Conservation (phyloP, 2,888 invertebrate genomes). For the Noctua pronuba region DNA sequence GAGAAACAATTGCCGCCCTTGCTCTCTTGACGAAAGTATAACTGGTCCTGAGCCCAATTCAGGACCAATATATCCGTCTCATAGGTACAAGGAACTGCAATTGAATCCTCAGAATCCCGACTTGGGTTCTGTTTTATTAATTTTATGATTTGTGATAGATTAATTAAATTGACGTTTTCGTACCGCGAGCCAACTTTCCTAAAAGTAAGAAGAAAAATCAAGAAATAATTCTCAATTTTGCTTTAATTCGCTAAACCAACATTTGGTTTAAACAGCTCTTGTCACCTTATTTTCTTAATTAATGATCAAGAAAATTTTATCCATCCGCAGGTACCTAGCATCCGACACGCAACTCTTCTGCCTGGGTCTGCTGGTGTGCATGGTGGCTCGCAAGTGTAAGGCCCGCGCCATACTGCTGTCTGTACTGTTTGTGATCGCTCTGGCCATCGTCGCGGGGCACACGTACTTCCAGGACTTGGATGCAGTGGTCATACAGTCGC, state of each 20-base stretch:
- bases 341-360: slow-evolving; percentile 87
- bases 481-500: slow-evolving; percentile 82
- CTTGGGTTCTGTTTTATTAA: not conserved
- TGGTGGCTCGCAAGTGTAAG: slow-evolving; percentile 71
- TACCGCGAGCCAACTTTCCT: not conserved
- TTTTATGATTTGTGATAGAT: not conserved
- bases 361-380: slow-evolving; percentile 79
- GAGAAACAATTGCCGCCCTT: not conserved
- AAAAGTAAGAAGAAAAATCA: no score
- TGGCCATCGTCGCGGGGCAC: slow-evolving; percentile 76
- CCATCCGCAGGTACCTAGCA: slow-evolving; percentile 83
- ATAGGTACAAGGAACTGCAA: not conserved
- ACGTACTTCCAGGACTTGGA: slow-evolving; percentile 83
- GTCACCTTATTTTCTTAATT: no score
- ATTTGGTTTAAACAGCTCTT: not conserved
- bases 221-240: no score
- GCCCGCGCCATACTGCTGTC: slow-evolving; percentile 70
- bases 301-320: not conserved
- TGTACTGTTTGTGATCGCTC: slow-evolving; percentile 69
- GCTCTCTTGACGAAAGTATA: not conserved
- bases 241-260: not conserved
- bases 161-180: not conserved
- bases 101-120: not conserved
- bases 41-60: not conserved
- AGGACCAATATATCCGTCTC: not conserved